A percentile compares a stretch with the other conserved stretches of the same genome.
Conservation (phyloP, 2,888 invertebrate genomes). For the Stegana nigrithorax region DNA sequence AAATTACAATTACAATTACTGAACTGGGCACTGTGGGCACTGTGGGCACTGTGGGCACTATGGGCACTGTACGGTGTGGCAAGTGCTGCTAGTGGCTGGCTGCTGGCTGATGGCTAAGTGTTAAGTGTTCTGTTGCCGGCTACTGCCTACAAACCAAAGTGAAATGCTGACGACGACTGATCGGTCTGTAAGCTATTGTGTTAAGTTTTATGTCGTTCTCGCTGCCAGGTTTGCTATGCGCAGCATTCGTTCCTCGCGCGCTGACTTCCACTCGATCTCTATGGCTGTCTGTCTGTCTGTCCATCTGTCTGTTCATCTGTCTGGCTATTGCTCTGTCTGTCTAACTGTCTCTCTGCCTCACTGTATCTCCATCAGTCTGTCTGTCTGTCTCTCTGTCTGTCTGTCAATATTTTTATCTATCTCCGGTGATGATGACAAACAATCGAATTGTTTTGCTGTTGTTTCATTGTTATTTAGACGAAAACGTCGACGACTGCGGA, state of each 20-base stretch:
- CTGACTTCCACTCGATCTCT: no score
- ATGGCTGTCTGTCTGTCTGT: background rate
- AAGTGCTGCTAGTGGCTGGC: conserved; percentile 10
- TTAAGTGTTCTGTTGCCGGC: conserved; percentile 16
- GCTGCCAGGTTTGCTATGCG: background rate
- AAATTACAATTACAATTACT: conserved; percentile 26
- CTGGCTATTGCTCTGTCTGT: no score
- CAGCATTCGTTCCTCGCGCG: no score
- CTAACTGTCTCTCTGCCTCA: no score
- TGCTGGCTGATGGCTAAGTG: no score
- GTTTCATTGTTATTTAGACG: background rate
- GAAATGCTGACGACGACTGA: conserved; percentile 52
- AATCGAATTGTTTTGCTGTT: conserved; percentile 17
- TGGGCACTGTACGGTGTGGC: no score
- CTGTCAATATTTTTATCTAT: background rate
- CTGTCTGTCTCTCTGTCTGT: background rate
- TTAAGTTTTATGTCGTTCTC: conserved; percentile 52
- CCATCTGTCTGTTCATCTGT: background rate
- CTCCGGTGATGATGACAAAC: conserved; percentile 33
- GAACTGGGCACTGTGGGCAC: no score
- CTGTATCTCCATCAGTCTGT: background rate
- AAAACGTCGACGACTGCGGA: no score
- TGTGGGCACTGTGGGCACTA: no score
- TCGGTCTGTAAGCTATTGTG: conserved; percentile 43
- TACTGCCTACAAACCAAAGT: conserved; percentile 42